Conservation (phyloP, 2,888 invertebrate species). For the Lasioglossum vierecki region DNA sequence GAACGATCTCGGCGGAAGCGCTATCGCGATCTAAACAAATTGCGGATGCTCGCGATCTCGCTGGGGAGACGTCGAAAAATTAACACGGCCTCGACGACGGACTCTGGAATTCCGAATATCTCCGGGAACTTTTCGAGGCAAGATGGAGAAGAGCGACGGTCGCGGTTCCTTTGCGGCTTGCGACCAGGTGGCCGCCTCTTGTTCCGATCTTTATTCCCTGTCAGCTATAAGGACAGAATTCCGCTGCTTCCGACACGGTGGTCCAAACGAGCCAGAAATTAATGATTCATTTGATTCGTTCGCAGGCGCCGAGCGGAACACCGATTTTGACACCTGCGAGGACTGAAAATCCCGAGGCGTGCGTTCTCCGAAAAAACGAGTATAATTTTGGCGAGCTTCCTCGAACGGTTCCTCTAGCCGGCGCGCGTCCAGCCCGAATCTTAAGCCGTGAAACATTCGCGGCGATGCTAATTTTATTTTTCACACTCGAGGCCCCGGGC, state of each 20-base stretch:
- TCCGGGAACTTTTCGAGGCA: conserved; percentile 36
- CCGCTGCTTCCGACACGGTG: conserved; percentile 59
- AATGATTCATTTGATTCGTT: conserved; percentile 23
- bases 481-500: conserved; percentile 74
- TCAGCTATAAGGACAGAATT: conserved; percentile 52
- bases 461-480: conserved; percentile 82
- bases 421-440: conserved; percentile 24
- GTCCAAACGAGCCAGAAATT: conserved; percentile 44
- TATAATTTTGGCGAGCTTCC: conserved; percentile 55
- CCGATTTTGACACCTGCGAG: background rate
- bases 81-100: conserved; percentile 27
- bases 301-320: background rate
- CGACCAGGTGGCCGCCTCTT: conserved; percentile 49
- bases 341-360: conserved; percentile 6
- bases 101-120: conserved; percentile 37
- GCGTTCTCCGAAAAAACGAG: conserved; percentile 38
- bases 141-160: conserved; percentile 2
- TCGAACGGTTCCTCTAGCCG: conserved; percentile 43
- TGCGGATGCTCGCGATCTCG: conserved; percentile 20
- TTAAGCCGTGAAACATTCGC: conserved; percentile 77
- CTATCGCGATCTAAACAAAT: conserved; percentile 61
- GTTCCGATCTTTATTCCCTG: conserved; percentile 56
- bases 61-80: conserved; percentile 33
- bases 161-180: conserved; percentile 2
- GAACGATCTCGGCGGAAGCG: conserved; percentile 29